Percentiles rank a stretch among this genome's conserved stretches.
phyloP scores from a whole-genome alignment of 1,140 invertebrate species.

The Drosophila paulistorum region DNA sequence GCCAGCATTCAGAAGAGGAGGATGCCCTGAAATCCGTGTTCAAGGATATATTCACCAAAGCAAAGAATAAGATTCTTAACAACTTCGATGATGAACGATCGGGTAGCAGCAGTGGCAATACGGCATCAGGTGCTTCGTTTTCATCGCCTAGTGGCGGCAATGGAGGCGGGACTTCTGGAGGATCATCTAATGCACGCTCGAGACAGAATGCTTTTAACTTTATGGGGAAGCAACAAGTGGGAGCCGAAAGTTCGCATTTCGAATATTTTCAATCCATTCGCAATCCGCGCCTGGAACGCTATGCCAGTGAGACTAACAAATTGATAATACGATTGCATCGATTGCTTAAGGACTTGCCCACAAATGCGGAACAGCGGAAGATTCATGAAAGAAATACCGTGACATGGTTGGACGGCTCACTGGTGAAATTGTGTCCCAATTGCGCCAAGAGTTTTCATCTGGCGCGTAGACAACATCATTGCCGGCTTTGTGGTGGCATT shows the following conservation, averaged over 20 bases:
- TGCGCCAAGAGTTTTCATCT: slow-evolving; percentile 95
- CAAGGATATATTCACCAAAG: slow-evolving; percentile 95
- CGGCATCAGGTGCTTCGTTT: slow-evolving; percentile 4
- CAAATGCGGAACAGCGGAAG: slow-evolving; percentile 92
- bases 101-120: neutral
- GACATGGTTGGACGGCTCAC: slow-evolving; percentile 95
- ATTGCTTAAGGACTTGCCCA: slow-evolving; percentile 92
- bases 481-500: slow-evolving; percentile 96
- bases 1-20: slow-evolving; percentile 93
- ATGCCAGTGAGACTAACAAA: slow-evolving; percentile 97
- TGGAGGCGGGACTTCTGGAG: slow-evolving; percentile 1
- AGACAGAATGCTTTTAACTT: slow-evolving; percentile 83
- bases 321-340: slow-evolving; percentile 96
- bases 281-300: slow-evolving; percentile 91
- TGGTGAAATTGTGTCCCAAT: slow-evolving; percentile 94
- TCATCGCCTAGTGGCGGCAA: neutral
- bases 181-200: slow-evolving; percentile 52
- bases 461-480: slow-evolving; percentile 96
- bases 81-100: slow-evolving; percentile 87
- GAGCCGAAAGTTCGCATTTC: slow-evolving; percentile 88
- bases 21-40: slow-evolving; percentile 93
- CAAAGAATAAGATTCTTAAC: slow-evolving; percentile 92
- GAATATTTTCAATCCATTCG: slow-evolving; percentile 91
- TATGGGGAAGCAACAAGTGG: slow-evolving; percentile 87
- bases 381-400: slow-evolving; percentile 92